Evolutionary conservation across 1,140 invertebrate genomes (phyloP).

Genomic region (Notospermus geniculatus): DNA sequence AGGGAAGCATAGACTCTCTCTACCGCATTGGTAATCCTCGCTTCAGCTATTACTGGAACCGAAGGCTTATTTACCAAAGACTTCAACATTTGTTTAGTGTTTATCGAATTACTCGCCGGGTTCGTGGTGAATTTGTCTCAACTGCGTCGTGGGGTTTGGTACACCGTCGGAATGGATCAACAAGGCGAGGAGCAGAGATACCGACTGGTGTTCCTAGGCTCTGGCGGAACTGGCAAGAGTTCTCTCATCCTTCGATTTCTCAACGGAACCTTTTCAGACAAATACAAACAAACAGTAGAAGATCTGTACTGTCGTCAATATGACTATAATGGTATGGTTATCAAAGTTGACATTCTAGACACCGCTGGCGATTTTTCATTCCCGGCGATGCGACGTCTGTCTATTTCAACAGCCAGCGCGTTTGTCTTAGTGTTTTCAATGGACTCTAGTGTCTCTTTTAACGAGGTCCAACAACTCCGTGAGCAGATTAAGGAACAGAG

Average conservation of each 20-base stretch:
- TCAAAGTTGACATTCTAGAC: constrained; percentile 78
- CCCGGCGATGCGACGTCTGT: constrained; percentile 62
- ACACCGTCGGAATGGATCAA: too few species aligned
- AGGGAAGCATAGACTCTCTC: too few species aligned
- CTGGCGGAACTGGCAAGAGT: constrained; percentile 81
- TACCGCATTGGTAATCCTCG: too few species aligned
- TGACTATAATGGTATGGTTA: constrained; percentile 60
- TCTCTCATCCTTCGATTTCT: constrained; percentile 82
- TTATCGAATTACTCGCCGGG: too few species aligned
- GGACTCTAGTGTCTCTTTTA: constrained; percentile 73
- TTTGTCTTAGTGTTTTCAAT: constrained; percentile 86
- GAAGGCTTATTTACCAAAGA: too few species aligned
- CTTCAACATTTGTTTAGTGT: too few species aligned
- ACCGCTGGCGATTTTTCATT: constrained; percentile 67
- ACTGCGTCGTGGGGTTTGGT: too few species aligned
- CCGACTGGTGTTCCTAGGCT: constrained; percentile 79
- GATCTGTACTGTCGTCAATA: constrained; percentile 86
- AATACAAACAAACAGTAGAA: constrained; percentile 85
- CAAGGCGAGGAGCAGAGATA: constrained; percentile 68
- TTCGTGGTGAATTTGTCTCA: too few species aligned
- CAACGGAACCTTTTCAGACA: constrained; percentile 78
- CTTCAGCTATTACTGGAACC: too few species aligned
- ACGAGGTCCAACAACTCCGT: constrained; percentile 75
- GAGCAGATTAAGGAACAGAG: constrained; percentile 79
- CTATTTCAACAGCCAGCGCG: constrained; percentile 84